Evolutionary conservation across 2,797 vertebrate genomes (phyloP), one percentile per base, ranked within the genome.

Genomic region (Zonotrichia albicollis): DNA sequence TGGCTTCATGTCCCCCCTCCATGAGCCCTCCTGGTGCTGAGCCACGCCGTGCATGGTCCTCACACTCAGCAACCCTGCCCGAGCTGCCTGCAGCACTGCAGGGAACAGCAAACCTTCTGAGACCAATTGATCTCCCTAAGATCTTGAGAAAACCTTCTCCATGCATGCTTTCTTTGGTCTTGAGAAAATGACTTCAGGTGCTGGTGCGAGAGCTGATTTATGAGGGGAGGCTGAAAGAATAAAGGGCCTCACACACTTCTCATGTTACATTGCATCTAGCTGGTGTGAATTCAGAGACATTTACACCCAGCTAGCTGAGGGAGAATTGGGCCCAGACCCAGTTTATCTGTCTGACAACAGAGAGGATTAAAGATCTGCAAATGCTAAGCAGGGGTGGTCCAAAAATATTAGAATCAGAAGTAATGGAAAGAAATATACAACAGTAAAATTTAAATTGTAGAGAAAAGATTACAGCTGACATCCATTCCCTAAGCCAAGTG

Each of bases 131-230:
- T 94, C 87, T 79, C 62, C 45, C 51, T 32, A 32, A 68, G 57
- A 40, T 73, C 60, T 64, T 10, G 65, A 58, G 58, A 64, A 94
- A 92, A 85, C 27, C 66, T 94, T 91, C 73, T 94, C 62, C 67
- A 18, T 48, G 75, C 80, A 13, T 73, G 65, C 70, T 96, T 96
- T 82, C 73, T 96, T 96, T 87, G 78, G 82, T 76, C 79, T 90
- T 60, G 38, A 62, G 88, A 94, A 93, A 95, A 95, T n/a, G 13
- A 87, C 78, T 96, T 96, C 91, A 96, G 89, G 91, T 94, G 84
- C 81, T 95, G 93, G 80, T 64, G 87, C 36, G 30, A 61, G 66
- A 88, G 74, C 84, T 96, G 89, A 94, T 95, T 93, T 96, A 96
- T 3, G 48, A 95, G 90, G 80, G 77, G 43, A 81, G 68, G 38